A percentile compares a stretch with the other conserved stretches of the same genome.
phyloP scores from a whole-genome alignment of 2,113 vertebrate genomes.

The Oxyruncus cristatus region DNA sequence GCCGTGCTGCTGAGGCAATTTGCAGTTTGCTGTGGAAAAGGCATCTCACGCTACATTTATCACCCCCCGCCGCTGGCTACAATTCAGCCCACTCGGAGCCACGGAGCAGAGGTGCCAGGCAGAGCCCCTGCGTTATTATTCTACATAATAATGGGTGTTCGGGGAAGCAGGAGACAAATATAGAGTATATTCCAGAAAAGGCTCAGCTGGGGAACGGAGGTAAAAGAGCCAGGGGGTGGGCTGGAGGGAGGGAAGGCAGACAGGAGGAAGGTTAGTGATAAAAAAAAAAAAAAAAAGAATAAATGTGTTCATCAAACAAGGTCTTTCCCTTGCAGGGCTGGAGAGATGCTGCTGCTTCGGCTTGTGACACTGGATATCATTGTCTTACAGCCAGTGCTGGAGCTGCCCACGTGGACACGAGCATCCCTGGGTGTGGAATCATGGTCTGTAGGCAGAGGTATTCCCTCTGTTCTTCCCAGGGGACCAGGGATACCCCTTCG shows the following conservation, averaged over 20 bases:
- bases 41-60: constrained; percentile 76
- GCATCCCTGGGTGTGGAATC: accelerated
- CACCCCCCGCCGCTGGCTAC: constrained; percentile 75
- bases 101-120: constrained; percentile 69
- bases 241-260: neutral
- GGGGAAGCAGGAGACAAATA: constrained; percentile 71
- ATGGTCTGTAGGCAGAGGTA: accelerated
- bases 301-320: neutral
- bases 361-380: accelerated
- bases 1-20: constrained; percentile 75
- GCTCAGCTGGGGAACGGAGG: constrained; percentile 43
- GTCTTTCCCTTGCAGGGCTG: neutral
- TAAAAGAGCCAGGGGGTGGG: neutral
- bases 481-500: neutral
- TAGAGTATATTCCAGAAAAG: constrained; percentile 21
- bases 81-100: constrained; percentile 73
- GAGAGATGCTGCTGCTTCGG: neutral
- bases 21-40: constrained; percentile 76
- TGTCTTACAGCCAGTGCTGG: neutral
- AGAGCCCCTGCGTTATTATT: constrained; percentile 61
- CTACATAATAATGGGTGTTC: constrained; percentile 64
- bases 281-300: neutral
- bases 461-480: neutral
- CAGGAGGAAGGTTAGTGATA: neutral
- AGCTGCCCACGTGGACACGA: accelerated